phyloP scores from a whole-genome alignment of 2,113 vertebrate genomes.

The Muntiacus muntjak region DNA sequence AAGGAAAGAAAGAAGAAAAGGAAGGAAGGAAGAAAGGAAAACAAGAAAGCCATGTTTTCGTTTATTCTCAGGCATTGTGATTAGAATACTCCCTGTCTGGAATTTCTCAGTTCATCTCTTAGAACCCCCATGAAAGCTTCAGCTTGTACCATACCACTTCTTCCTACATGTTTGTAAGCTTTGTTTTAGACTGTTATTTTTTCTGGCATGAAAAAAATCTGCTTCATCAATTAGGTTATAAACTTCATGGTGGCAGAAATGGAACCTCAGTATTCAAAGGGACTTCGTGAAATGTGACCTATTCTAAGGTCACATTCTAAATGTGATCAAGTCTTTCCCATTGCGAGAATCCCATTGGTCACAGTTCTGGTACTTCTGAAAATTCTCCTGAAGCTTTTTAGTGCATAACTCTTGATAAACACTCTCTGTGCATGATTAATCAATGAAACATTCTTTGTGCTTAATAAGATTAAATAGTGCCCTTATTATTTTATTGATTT shows the following conservation, averaged over 20 bases:
- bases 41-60: not conserved
- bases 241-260: not conserved
- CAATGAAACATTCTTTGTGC: constrained; percentile 24
- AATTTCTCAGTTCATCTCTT: not conserved
- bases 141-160: not conserved
- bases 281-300: not conserved
- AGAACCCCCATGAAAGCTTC: not conserved
- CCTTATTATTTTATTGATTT: constrained; percentile 44
- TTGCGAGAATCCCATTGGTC: not conserved
- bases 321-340: not conserved
- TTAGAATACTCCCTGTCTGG: not conserved
- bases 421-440: not conserved
- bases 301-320: not conserved
- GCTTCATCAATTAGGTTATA: not conserved
- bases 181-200: not conserved
- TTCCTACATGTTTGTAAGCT: not conserved
- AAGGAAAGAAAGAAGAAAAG: not conserved
- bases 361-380: not conserved
- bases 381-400: not conserved
- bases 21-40: not conserved
- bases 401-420: not conserved
- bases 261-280: not conserved
- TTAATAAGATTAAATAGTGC: constrained; percentile 28
- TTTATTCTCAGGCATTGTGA: not conserved
- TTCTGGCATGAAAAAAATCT: not conserved